phyloP scores from a whole-genome alignment of 1,140 invertebrate species.

The Rhyzopertha dominica region DNA sequence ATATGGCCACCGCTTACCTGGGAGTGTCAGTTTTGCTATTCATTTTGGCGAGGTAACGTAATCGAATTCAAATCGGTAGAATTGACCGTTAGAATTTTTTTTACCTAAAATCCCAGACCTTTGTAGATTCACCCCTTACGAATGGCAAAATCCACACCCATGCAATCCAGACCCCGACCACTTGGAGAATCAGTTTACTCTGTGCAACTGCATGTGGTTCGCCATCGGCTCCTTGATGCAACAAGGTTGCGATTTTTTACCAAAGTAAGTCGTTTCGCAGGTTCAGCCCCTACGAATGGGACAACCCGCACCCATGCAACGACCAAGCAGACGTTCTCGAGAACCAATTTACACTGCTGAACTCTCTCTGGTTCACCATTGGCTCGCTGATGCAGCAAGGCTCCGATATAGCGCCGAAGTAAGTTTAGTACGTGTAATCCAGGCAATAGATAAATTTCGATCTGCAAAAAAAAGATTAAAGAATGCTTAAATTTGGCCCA shows the following conservation, averaged over 20 bases:
- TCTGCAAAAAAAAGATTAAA: too few relatives aligned
- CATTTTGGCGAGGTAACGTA: conserved; percentile 75
- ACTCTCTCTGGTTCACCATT: conserved; percentile 85
- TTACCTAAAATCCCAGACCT: background rate
- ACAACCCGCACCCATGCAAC: conserved; percentile 75
- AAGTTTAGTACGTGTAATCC: too few relatives aligned
- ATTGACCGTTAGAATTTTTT: too few relatives aligned
- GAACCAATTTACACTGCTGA: conserved; percentile 85
- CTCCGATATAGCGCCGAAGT: conserved; percentile 78
- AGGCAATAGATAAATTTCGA: too few relatives aligned
- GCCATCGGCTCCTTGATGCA: conserved; percentile 91
- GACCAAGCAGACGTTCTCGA: conserved; percentile 71
- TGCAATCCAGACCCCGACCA: conserved; percentile 72
- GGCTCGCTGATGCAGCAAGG: conserved; percentile 89
- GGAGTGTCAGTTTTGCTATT: conserved; percentile 91
- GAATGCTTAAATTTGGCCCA: too few relatives aligned
- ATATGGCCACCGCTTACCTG: conserved; percentile 90
- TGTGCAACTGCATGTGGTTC: conserved; percentile 94
- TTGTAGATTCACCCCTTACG: conserved; percentile 82
- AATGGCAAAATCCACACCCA: conserved; percentile 87
- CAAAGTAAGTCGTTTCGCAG: conserved; percentile 73
- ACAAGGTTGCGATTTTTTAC: conserved; percentile 85
- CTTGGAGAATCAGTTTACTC: conserved; percentile 85
- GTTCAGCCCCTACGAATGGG: conserved; percentile 88
- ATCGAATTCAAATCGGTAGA: background rate